Evolutionary conservation across 2,797 vertebrate genomes (phyloP).

Genomic region (Hemibagrus guttatus): DNA sequence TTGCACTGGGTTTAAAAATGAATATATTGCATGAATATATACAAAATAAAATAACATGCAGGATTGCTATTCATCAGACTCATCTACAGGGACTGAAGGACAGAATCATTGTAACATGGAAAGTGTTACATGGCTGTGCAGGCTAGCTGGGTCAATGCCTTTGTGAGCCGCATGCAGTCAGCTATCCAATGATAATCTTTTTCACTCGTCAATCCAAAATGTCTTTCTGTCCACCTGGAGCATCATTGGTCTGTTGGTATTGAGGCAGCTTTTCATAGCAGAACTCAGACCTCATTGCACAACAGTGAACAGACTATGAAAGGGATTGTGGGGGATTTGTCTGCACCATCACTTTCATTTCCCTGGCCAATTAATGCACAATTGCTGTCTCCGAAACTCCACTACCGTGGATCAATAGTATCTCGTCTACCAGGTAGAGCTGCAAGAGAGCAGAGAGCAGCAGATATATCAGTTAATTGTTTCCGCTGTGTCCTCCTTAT

Average conservation of each 20-base stretch:
- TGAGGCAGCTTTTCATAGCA: conserved; percentile 30
- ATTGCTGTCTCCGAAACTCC: conserved; percentile 4
- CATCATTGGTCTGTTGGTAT: conserved; percentile 36
- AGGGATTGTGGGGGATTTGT: conserved; percentile 47
- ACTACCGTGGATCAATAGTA: conserved; percentile 41
- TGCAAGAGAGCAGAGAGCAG: conserved; percentile 5
- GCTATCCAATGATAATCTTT: background rate
- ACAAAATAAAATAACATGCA: background rate
- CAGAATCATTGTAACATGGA: background rate
- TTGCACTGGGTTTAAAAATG: background rate
- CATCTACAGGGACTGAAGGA: background rate
- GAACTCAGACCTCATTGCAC: conserved; percentile 25
- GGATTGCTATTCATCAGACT: background rate
- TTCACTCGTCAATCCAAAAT: background rate
- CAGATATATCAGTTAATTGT: background rate
- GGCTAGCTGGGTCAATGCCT: background rate
- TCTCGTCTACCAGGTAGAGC: conserved; percentile 28
- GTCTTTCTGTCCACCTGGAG: background rate
- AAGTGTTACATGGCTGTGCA: background rate
- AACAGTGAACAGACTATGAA: conserved; percentile 40
- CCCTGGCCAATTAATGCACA: conserved; percentile 44
- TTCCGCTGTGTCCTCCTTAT: background rate
- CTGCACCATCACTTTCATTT: conserved; percentile 44
- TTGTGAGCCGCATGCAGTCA: background rate
- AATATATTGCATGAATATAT: background rate